Evolutionary conservation across 2,113 vertebrate species (phyloP).

Genomic region (Barnardius zonarius): DNA sequence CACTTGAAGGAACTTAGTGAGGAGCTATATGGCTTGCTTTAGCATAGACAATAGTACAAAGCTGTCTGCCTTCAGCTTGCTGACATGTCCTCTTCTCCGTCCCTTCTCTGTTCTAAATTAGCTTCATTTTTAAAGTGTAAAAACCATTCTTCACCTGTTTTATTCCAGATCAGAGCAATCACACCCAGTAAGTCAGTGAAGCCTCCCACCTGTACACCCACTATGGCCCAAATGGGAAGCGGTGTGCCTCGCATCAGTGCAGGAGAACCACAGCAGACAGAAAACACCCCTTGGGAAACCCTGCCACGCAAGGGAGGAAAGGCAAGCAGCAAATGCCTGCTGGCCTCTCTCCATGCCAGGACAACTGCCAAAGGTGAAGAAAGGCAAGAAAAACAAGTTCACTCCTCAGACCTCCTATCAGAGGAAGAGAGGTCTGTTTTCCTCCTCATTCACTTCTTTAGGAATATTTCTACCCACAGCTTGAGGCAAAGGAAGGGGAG

Average conservation of each 20-base stretch:
- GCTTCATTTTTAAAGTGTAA: not conserved
- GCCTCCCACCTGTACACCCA: not conserved
- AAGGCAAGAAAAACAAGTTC: not conserved
- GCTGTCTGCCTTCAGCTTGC: not conserved
- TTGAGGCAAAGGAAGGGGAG: not conserved
- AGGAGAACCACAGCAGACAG: rapidly evolving
- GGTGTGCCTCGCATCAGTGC: rapidly evolving
- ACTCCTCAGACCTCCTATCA: not conserved
- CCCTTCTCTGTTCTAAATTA: not conserved
- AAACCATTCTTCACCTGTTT: not conserved
- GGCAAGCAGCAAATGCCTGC: not conserved
- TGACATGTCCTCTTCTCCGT: not conserved
- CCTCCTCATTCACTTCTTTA: not conserved
- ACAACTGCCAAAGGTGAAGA: not conserved
- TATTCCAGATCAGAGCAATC: not conserved
- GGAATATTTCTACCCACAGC: not conserved
- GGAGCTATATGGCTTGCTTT: not conserved
- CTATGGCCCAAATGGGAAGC: not conserved
- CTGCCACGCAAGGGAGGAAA: rapidly evolving
- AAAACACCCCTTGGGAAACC: not conserved
- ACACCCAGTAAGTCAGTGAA: not conserved
- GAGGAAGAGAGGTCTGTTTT: not conserved
- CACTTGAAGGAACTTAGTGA: not conserved
- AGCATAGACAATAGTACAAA: not conserved
- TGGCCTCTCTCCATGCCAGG: rapidly evolving